A percentile compares a stretch with the other conserved stretches of the same genome.
phyloP scores from a whole-genome alignment of 2,797 vertebrate genomes.

The Lacerta bilineata region DNA sequence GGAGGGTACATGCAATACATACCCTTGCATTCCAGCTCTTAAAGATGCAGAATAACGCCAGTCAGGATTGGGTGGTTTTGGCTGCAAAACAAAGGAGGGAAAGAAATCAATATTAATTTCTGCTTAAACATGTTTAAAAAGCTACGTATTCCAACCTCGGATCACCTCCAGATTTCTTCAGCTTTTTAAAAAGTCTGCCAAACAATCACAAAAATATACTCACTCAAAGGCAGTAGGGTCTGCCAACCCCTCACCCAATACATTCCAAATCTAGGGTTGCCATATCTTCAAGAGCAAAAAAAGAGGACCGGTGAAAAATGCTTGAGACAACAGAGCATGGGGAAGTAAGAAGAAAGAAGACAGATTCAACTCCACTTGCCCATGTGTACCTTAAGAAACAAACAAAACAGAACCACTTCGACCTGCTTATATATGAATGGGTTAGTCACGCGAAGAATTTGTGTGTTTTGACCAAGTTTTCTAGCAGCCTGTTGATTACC shows the following conservation, averaged over 20 bases:
- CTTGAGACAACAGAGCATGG: neutral
- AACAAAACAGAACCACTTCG: neutral
- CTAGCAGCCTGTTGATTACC: neutral
- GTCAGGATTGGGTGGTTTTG: slow-evolving; percentile 90
- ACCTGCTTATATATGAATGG: neutral
- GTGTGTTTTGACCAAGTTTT: neutral
- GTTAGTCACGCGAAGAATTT: too few species aligned
- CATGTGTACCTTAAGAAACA: neutral
- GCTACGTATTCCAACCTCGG: neutral
- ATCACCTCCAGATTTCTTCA: slow-evolving; percentile 3
- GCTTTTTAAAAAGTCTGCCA: neutral
- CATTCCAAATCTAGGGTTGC: neutral
- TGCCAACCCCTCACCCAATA: slow-evolving; percentile 16
- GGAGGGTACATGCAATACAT: slow-evolving; percentile 51
- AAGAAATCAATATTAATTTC: slow-evolving; percentile 39
- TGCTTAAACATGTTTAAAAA: neutral
- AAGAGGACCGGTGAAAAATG: neutral
- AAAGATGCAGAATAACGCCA: slow-evolving; percentile 99
- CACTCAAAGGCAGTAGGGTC: slow-evolving; percentile 8
- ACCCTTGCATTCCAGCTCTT: slow-evolving; percentile 98
- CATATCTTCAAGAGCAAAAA: too few species aligned
- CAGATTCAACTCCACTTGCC: neutral
- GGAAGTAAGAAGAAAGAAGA: neutral
- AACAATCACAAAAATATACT: neutral
- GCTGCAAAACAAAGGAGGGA: slow-evolving; percentile 86